These are phyloP conservation scores for Helarctos malayanus DNA, from an alignment of 2,797 vertebrate genomes.

Conservation along the genomic window DNA sequence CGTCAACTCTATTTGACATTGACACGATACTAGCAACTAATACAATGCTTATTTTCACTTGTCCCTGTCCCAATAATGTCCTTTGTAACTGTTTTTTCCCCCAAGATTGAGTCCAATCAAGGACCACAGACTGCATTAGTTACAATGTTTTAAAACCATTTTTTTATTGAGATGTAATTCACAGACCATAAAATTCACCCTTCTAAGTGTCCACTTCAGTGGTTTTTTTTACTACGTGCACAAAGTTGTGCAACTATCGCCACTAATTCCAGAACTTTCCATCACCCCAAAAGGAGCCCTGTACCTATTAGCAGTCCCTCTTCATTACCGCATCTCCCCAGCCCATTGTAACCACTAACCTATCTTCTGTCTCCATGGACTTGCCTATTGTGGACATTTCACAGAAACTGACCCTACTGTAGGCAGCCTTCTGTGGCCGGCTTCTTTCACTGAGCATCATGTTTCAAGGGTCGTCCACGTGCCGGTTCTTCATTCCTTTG, in stretches of 20 bases:
- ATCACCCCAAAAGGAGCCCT: not conserved
- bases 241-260: not conserved
- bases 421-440: not conserved
- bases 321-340: fast-evolving
- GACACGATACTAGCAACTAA: not conserved
- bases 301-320: not conserved
- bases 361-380: not conserved
- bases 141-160: not conserved
- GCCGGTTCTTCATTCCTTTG: not conserved
- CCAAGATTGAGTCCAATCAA: not conserved
- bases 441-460: not conserved
- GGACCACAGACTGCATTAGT: not conserved
- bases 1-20: not conserved
- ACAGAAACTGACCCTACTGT: not conserved
- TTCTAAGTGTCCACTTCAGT: not conserved
- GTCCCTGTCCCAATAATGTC: not conserved
- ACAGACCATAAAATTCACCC: not conserved
- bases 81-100: not conserved
- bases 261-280: constrained; percentile 13
- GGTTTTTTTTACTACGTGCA: not conserved
- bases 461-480: not conserved
- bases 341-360: not conserved
- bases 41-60: not conserved
- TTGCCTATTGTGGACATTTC: not conserved
- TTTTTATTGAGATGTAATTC: constrained; percentile 17